A percentile compares a stretch with the other conserved stretches of the same genome.
These are phyloP conservation scores for Alaudala cheleensis DNA, from an alignment of 2,113 vertebrate species.

Conservation along the genomic window DNA sequence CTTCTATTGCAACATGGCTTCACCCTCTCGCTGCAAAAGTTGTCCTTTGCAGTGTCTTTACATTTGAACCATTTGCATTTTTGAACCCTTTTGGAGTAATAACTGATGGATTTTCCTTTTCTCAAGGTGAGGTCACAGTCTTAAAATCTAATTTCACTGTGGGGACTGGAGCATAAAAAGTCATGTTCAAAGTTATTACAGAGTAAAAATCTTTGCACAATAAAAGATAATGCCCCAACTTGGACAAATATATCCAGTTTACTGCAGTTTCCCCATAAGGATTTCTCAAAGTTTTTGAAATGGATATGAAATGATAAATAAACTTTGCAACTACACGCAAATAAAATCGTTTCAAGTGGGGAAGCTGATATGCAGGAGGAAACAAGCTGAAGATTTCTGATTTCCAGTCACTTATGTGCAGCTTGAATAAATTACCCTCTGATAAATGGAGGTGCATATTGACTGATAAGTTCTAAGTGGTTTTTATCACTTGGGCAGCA, in stretches of 20 bases:
- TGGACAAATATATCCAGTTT: not conserved
- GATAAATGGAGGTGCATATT: not conserved
- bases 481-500: not conserved
- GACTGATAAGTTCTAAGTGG: not conserved
- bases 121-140: not conserved
- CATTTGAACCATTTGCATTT: not conserved
- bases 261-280: not conserved
- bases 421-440: not conserved
- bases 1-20: not conserved
- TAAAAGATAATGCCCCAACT: not conserved
- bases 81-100: not conserved
- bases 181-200: not conserved
- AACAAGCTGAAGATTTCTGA: not conserved
- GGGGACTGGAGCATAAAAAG: not conserved
- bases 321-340: not conserved
- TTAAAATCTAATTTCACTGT: not conserved
- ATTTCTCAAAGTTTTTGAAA: not conserved
- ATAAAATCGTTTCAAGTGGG: not conserved
- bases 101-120: not conserved
- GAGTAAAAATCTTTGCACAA: not conserved
- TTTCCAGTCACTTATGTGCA: not conserved
- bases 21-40: not conserved
- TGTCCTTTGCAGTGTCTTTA: not conserved
- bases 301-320: not conserved
- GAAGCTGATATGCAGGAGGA: not conserved